Percentiles rank a stretch among this genome's conserved stretches.
Conservation (phyloP, 2,113 vertebrate genomes). For the Ageneiosus marmoratus region DNA sequence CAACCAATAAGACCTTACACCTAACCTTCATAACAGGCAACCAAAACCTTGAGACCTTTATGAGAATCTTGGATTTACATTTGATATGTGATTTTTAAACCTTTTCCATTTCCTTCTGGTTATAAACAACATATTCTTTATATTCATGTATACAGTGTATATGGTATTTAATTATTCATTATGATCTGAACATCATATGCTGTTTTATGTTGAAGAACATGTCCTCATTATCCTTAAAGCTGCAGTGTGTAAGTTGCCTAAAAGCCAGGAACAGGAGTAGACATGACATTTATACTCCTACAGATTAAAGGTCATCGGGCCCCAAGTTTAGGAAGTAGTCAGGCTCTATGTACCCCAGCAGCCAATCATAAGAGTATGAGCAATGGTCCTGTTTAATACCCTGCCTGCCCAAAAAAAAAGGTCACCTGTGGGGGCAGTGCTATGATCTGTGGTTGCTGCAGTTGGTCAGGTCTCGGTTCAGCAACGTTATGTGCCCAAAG, state of each 20-base stretch:
- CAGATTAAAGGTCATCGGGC: background rate
- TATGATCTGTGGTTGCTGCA: no score
- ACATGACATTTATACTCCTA: background rate
- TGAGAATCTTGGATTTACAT: background rate
- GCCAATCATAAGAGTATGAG: background rate
- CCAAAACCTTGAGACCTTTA: background rate
- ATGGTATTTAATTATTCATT: background rate
- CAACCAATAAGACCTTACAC: no score
- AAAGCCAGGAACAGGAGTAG: background rate
- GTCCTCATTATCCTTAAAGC: background rate
- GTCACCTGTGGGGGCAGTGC: no score
- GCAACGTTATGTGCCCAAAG: no score
- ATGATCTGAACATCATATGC: background rate
- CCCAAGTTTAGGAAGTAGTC: background rate
- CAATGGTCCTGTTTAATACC: background rate
- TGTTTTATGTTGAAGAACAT: background rate
- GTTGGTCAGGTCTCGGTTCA: no score
- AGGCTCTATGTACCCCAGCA: background rate
- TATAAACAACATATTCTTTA: no score
- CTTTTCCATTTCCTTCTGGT: no score
- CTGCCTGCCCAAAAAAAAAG: no score
- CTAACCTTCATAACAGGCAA: no score
- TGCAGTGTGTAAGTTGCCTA: background rate
- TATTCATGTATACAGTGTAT: no score
- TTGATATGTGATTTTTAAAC: background rate